Evolutionary conservation across 2,888 invertebrate genomes (phyloP).

Genomic region (Craniophora ligustri): DNA sequence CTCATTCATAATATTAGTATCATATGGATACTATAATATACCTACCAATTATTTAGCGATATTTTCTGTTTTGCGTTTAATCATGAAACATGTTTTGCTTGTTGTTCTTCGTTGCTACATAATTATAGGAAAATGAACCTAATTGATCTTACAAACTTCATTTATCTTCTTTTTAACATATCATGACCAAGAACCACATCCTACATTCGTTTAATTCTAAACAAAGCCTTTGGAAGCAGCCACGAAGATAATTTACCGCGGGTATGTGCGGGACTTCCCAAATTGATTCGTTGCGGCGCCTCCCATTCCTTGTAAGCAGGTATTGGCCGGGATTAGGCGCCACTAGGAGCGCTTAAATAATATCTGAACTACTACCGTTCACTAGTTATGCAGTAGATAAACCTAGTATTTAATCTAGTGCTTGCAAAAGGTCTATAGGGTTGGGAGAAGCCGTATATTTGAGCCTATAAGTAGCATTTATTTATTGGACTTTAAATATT

Average conservation of each 20-base stretch:
- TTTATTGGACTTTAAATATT: too few relatives aligned
- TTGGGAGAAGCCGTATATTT: background rate
- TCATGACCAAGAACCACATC: too few relatives aligned
- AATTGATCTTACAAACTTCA: background rate
- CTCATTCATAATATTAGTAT: too few relatives aligned
- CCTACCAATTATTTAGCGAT: too few relatives aligned
- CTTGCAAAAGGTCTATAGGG: background rate
- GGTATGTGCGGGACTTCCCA: slow-evolving; percentile 44
- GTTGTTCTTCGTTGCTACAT: too few relatives aligned
- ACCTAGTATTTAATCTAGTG: slow-evolving; percentile 13
- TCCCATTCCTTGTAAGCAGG: slow-evolving; percentile 58
- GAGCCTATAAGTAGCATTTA: too few relatives aligned
- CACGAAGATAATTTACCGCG: slow-evolving; percentile 48
- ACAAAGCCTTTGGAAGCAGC: slow-evolving; percentile 43
- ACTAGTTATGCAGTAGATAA: slow-evolving; percentile 5
- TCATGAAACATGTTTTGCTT: too few relatives aligned
- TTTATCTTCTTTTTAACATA: background rate
- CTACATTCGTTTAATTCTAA: slow-evolving; percentile 39
- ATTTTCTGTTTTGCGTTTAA: too few relatives aligned
- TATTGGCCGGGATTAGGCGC: slow-evolving; percentile 53
- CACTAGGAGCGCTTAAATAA: slow-evolving; percentile 41
- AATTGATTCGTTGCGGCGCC: slow-evolving; percentile 53
- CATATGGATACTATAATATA: too few relatives aligned
- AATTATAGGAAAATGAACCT: background rate
- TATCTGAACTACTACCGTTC: slow-evolving; percentile 20